Conservation (phyloP, 1,140 invertebrate species). For the Condylostylus longicornis region DNA sequence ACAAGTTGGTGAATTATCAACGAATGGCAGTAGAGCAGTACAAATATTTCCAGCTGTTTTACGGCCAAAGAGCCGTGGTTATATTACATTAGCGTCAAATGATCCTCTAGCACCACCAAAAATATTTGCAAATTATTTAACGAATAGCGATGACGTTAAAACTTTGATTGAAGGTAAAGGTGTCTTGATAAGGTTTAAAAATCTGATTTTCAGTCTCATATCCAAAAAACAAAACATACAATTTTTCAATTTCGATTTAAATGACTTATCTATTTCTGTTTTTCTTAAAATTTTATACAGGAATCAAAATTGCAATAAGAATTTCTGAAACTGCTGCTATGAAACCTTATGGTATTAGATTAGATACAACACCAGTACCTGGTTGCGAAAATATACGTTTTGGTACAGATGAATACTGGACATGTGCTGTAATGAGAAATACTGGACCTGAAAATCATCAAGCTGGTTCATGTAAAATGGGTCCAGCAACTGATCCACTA, state of each 20-base stretch:
- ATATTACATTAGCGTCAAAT: slow-evolving; percentile 49
- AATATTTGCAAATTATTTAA: slow-evolving; percentile 75
- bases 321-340: slow-evolving; percentile 52
- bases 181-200: too few species aligned
- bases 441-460: slow-evolving; percentile 76
- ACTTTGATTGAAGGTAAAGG: slow-evolving; percentile 61
- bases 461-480: slow-evolving; percentile 55
- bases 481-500: slow-evolving; percentile 34
- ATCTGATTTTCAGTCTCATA: too few species aligned
- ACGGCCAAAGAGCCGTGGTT: slow-evolving; percentile 69
- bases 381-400: slow-evolving; percentile 57
- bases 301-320: slow-evolving; percentile 49
- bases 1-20: slow-evolving; percentile 60
- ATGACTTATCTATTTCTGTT: slow-evolving; percentile 9
- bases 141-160: slow-evolving; percentile 55
- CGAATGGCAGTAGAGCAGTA: slow-evolving; percentile 43
- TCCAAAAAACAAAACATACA: slow-evolving; percentile 5
- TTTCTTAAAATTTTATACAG: too few species aligned
- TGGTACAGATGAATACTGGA: slow-evolving; percentile 64
- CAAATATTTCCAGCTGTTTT: slow-evolving; percentile 49
- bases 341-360: slow-evolving; percentile 50
- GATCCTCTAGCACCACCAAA: slow-evolving; percentile 64
- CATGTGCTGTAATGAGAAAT: slow-evolving; percentile 56
- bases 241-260: background rate
- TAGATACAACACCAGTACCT: slow-evolving; percentile 51